Conservation (phyloP, 2,797 vertebrate genomes). For the Enteromius argenteus region DNA sequence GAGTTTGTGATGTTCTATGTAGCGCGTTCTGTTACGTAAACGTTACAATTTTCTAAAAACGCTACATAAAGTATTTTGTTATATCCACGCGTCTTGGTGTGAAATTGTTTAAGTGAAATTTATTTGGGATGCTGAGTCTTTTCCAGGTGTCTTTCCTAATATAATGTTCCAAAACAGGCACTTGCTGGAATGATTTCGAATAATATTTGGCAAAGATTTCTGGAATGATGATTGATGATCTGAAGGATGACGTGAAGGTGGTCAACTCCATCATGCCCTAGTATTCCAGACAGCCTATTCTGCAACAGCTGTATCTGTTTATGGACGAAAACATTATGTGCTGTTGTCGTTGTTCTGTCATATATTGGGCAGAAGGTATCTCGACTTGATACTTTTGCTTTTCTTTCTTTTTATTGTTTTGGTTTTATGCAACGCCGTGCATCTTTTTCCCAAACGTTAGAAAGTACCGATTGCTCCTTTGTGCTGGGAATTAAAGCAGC, state of each 20-base stretch:
- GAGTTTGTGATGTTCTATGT: background rate
- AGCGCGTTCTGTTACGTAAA: background rate
- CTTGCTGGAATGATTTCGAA: background rate
- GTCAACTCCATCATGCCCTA: constrained; percentile 86
- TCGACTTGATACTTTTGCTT: background rate
- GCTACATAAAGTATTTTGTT: background rate
- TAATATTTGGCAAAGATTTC: background rate
- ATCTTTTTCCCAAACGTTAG: background rate
- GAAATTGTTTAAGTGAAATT: background rate
- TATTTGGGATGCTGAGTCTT: constrained; percentile 4
- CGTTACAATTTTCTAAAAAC: background rate
- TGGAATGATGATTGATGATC: background rate
- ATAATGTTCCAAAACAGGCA: background rate
- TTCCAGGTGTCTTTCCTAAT: background rate
- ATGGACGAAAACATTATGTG: constrained; percentile 62
- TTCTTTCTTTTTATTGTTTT: constrained; percentile 4
- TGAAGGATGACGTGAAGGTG: constrained; percentile 53
- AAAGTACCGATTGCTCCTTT: background rate
- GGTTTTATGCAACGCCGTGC: constrained; percentile 12
- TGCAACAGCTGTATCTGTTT: constrained; percentile 71
- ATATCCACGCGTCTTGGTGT: background rate
- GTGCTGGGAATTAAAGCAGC: background rate
- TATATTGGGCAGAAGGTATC: background rate
- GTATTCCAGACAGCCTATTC: constrained; percentile 82
- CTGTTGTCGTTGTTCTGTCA: constrained; percentile 3